Base-by-base conservation (phyloP, 2,888 invertebrate species). In the Dicyrtomina minuta region DNA sequence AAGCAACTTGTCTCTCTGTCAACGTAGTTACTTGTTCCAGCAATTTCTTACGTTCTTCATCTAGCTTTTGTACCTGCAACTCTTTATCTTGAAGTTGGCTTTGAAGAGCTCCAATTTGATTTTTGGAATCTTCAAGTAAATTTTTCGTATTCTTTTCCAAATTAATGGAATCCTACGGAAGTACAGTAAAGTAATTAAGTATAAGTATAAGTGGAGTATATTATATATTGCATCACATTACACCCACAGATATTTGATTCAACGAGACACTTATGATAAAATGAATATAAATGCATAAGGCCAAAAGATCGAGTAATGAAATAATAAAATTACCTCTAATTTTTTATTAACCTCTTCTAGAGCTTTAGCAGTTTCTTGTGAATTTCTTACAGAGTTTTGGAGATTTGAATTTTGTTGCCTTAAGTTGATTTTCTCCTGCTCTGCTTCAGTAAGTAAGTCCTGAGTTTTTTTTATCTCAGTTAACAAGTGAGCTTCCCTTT, bases 81-180 rank as follows among this genome's bases (percentile, higher is more conserved):
- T 84, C 80, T 71, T 86, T 86, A 15, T 85, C 85, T 74, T 83
- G 83, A 62, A 89, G 80, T 80, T 89, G 87, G 0, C 84, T 82
- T 80, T 89, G 88, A 26, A 89, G 81, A 15, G 56, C 51, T 20
- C 27, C 51, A 6, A 72, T 20, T 46, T 72, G 65, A 13, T 46
- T 43, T 27, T 72, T 68, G 8, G 72, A 66, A 44, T 74, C 74
- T 62, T 72, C 70, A 3, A 74, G 44, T 27, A 70, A 41, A 64
- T 72, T 72, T 56, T 74, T 74, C 24, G 68, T 60, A 65, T 74
- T 74, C 53, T 71, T 74, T 51, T 74, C 74, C 6, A 66, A 39
- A 27, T 73, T 71, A 26, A 70, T 64, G 15, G 73, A 70, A 27
- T 73, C 73, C 69, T 73, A 26, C n/a, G 46, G 33, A 53, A 33